phyloP scores from a whole-genome alignment of 2,888 invertebrate genomes.

The Meandrusa payeni region DNA sequence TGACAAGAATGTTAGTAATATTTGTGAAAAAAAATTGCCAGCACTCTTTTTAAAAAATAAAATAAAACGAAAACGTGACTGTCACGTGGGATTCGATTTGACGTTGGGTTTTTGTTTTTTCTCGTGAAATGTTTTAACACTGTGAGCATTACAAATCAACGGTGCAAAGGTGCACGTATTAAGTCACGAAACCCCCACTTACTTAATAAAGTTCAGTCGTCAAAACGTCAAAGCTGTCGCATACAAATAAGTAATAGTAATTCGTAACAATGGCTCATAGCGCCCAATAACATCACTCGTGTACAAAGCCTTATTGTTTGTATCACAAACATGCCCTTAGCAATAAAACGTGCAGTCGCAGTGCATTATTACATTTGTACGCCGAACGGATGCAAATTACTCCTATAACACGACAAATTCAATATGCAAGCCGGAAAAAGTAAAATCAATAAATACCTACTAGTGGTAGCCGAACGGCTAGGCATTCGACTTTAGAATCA shows the following conservation, averaged over 20 bases:
- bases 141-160: background rate
- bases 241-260: conserved; percentile 16
- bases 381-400: conserved; percentile 12
- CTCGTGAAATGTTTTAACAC: too few species aligned
- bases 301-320: conserved; percentile 41
- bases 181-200: conserved; percentile 12
- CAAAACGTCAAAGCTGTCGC: conserved; percentile 11
- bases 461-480: too few species aligned
- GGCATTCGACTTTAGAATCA: too few species aligned
- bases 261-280: conserved; percentile 35
- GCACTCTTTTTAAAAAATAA: too few species aligned
- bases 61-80: too few species aligned
- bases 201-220: conserved; percentile 7
- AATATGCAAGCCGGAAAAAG: background rate
- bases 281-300: conserved; percentile 34
- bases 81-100: too few species aligned
- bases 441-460: background rate
- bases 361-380: conserved; percentile 26
- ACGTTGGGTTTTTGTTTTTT: too few species aligned
- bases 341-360: conserved; percentile 29
- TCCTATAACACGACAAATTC: background rate
- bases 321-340: conserved; percentile 29
- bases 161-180: background rate
- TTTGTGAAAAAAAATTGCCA: too few species aligned
- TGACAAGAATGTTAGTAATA: too few species aligned